Base-by-base conservation (phyloP, 2,113 vertebrate species). In the Mesocricetus auratus region DNA sequence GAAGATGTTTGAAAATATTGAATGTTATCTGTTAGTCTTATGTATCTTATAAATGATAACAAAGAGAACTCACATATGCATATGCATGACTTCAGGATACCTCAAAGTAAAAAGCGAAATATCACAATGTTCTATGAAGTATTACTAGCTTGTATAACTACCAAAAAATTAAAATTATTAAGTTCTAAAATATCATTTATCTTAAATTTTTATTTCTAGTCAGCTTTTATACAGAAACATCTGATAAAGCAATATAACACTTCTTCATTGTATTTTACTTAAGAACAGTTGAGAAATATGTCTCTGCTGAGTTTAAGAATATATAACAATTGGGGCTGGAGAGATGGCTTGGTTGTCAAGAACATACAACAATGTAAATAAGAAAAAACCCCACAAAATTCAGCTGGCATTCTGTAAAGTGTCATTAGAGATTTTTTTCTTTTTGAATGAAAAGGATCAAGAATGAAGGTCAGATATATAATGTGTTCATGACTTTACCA, bases 1-100 rank as follows among this genome's bases (percentile, higher is more conserved):
- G 66, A 83, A 86, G 95, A 73, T 93, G 75, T 62, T 95, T 94
- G 45, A 79, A 94, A 94, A 90, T 78, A 96, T 81, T 96, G 88
- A 96, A 96, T 73, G 39, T 21, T 73, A 50, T 89, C 68, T 91
- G n/a, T 73, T 78, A 21, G 92, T 82, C 29, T 47, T 73, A 24
- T 33, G 66, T 42, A 64, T 10, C 0, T 68, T 79, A 60, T 3
- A 42, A 77, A 93, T 47, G 29, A 58, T 93, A 96, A 66, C 53
- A 94, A 93, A 91, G 74, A 74, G 75, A 96, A 94, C 74, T n/a
- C 77, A 95, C 24, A 96, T 86, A 31, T 45, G 12, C 11, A 86
- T 85, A 50, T 15, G 69, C 15, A 87, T 74, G 26, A 75, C 90
- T 90, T 45, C 0, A 6, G 88, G 60, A 11, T 1, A 94, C 17